These are phyloP conservation scores for Nebria salina DNA, from an alignment of 2,888 invertebrate genomes.

Conservation along the genomic window DNA sequence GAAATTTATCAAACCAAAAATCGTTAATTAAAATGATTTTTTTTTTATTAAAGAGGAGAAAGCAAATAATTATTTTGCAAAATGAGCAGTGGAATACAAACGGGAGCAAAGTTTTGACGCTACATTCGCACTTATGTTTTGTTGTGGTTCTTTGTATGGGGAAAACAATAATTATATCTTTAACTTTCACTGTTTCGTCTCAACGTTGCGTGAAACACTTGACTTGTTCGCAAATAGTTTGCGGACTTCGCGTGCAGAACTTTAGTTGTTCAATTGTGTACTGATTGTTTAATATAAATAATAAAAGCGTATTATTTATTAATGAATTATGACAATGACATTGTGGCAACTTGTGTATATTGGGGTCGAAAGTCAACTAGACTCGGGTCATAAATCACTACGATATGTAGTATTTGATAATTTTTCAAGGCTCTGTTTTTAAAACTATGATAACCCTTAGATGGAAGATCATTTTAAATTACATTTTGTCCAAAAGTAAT, in stretches of 20 bases:
- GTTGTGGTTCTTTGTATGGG: not conserved
- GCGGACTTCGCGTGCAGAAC: no score
- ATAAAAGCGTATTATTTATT: not conserved
- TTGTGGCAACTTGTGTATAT: slow-evolving; percentile 15
- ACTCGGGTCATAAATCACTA: slow-evolving; percentile 20
- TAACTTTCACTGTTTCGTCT: not conserved
- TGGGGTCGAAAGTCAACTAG: slow-evolving; percentile 13
- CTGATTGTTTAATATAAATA: no score
- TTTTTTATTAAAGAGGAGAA: slow-evolving; percentile 31
- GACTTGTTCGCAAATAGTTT: not conserved
- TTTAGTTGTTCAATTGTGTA: no score
- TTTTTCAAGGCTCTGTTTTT: slow-evolving; percentile 21
- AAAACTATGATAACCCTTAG: slow-evolving; percentile 11
- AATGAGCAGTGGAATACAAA: slow-evolving; percentile 22
- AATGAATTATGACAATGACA: slow-evolving; percentile 33
- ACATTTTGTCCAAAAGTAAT: not conserved
- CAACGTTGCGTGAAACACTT: not conserved
- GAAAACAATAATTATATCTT: not conserved
- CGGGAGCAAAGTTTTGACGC: not conserved
- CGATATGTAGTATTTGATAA: slow-evolving; percentile 18
- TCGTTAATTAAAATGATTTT: slow-evolving; percentile 9
- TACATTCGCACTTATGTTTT: not conserved
- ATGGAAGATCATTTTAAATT: not conserved
- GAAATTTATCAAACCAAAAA: not conserved
- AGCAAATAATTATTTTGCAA: slow-evolving; percentile 38